phyloP scores from a whole-genome alignment of 1,140 invertebrate species.

The Mesaphorura yosii region DNA sequence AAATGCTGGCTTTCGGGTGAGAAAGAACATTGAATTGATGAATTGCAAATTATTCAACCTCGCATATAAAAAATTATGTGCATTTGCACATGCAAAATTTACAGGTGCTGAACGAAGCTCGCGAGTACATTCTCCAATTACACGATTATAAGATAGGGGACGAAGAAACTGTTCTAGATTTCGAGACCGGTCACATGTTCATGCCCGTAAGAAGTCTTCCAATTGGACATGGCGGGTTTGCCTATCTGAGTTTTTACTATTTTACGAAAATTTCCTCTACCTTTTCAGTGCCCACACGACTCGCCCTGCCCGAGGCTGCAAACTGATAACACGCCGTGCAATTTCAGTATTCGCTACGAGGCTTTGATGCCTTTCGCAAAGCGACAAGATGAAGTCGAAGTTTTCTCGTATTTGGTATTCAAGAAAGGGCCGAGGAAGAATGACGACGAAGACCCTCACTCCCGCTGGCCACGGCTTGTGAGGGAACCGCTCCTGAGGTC shows the following conservation, averaged over 20 bases:
- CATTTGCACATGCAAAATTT: too few species aligned
- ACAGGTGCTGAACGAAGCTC: slow-evolving; percentile 64
- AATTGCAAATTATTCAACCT: slow-evolving; percentile 11
- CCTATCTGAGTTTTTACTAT: slow-evolving; percentile 26
- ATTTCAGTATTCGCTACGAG: slow-evolving; percentile 55
- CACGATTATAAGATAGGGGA: slow-evolving; percentile 33
- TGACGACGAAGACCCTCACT: too few species aligned
- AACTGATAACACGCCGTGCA: slow-evolving; percentile 55
- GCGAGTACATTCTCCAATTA: slow-evolving; percentile 51
- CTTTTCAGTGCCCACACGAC: slow-evolving; percentile 72
- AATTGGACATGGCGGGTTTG: neutral
- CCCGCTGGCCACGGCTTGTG: slow-evolving; percentile 68
- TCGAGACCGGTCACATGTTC: slow-evolving; percentile 47
- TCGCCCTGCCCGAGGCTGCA: slow-evolving; percentile 53
- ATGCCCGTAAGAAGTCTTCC: slow-evolving; percentile 50
- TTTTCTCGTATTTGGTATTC: slow-evolving; percentile 63
- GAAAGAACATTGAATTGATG: too few species aligned
- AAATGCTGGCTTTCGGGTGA: slow-evolving; percentile 59
- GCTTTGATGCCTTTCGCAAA: slow-evolving; percentile 42
- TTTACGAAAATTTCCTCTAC: too few species aligned
- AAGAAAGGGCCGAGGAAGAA: slow-evolving; percentile 45
- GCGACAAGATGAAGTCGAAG: slow-evolving; percentile 39
- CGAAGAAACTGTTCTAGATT: slow-evolving; percentile 34
- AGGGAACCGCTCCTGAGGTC: slow-evolving; percentile 49
- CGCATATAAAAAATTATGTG: too few species aligned